Evolutionary conservation across 1,140 invertebrate genomes (phyloP), one percentile per base, ranked within the genome.

Genomic region (Sitodiplosis mosellana): DNA sequence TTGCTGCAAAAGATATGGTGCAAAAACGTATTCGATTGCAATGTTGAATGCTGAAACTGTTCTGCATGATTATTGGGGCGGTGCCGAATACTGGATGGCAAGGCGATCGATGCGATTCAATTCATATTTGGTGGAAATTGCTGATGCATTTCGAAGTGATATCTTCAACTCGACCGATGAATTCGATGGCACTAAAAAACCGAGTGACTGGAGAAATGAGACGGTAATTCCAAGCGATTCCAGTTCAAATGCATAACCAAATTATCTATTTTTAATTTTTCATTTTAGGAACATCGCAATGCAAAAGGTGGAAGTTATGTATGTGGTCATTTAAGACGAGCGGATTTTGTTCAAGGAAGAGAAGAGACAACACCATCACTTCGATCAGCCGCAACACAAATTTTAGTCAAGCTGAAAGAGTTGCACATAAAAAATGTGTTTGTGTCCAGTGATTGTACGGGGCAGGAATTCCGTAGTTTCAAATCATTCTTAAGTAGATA

Each of bases 71-170:
- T 63, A 66, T 33, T 97, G 87, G 69, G 91, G 92, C 5, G 78
- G 81, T 50, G 59, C 64, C 46, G 65, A 75, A 34, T 96, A 87
- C 65, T 97, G 93, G 92, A 65, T 68, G 51, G 85, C 82, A 19
- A 70, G 93, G 55, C 71, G 88, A 53, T 95, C 90, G 58, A 93
- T 97, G 87, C 73, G 83, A 53, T 97, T 94, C 64, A 77, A 82
- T 47, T 67, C 69, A 40, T 58, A 76, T 44, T 69, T 98, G 2
- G 63, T 75, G 42, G 45, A 74, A 55, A 74, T 81, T 54, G 89
- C 83, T 1, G 70, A 76, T 49, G 56, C 78, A 33, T 96, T 83
- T 61, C 73, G 89, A 41, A 56, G 58, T 44, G 56, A 69, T 40
- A 68, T 74, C 56, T 69, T 96, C 1, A 71, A 80, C 55, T 93